These are phyloP conservation scores for Sternarchorhynchus goeldii DNA, from an alignment of 2,797 vertebrate genomes.

Conservation along the genomic window DNA sequence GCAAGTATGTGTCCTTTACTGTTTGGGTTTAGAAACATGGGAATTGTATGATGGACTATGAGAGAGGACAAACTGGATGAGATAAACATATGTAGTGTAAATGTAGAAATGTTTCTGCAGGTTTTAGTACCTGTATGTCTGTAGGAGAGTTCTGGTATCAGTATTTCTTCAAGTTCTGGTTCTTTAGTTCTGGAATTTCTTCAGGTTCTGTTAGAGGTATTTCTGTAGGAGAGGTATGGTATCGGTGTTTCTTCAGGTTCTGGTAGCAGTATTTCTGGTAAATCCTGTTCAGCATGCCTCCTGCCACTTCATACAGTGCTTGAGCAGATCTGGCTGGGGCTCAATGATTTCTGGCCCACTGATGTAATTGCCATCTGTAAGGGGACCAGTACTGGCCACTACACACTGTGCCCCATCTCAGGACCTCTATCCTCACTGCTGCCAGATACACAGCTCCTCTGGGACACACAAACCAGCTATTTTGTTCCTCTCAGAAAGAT, in stretches of 20 bases:
- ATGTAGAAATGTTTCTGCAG: too few relatives aligned
- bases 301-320: conserved; percentile 34
- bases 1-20: too few relatives aligned
- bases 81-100: too few relatives aligned
- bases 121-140: too few relatives aligned
- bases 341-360: conserved; percentile 37
- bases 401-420: conserved; percentile 3
- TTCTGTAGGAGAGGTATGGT: not conserved
- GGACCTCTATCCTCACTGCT: conserved; percentile 16
- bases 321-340: conserved; percentile 34
- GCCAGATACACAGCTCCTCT: conserved; percentile 44
- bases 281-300: conserved; percentile 17
- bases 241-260: not conserved
- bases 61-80: too few relatives aligned
- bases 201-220: not conserved
- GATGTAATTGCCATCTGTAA: conserved; percentile 56
- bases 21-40: too few relatives aligned
- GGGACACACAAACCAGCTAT: conserved; percentile 6
- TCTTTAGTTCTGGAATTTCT: too few relatives aligned
- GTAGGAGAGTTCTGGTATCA: too few relatives aligned
- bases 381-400: conserved; percentile 34
- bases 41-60: too few relatives aligned
- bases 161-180: too few relatives aligned
- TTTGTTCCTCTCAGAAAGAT: not conserved
- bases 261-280: too few relatives aligned